These are phyloP conservation scores for Turdus rufiventris DNA, from an alignment of 2,113 vertebrate genomes.

Conservation along the genomic window DNA sequence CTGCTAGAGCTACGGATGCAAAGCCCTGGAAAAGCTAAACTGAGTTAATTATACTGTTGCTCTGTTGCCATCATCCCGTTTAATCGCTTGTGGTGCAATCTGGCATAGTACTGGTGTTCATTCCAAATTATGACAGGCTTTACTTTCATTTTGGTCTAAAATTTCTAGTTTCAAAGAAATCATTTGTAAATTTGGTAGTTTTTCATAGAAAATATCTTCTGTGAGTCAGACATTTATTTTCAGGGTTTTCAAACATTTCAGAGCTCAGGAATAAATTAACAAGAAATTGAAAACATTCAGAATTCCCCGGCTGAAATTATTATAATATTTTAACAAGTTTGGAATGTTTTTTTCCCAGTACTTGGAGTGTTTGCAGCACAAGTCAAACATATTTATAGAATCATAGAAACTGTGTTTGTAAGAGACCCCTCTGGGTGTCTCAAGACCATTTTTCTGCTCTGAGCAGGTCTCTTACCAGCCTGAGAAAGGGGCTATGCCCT, in stretches of 20 bases:
- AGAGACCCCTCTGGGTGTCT: background rate
- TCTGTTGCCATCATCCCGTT: background rate
- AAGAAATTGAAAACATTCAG: background rate
- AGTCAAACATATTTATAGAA: background rate
- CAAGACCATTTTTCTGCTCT: background rate
- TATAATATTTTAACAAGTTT: constrained; percentile 1
- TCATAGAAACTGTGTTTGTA: background rate
- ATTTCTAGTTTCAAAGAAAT: background rate
- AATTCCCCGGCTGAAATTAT: background rate
- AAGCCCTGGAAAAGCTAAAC: background rate
- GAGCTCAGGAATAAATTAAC: constrained; percentile 16
- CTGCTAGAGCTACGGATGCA: background rate
- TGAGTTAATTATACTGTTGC: background rate
- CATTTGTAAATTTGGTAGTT: background rate
- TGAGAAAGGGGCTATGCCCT: background rate
- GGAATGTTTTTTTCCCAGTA: background rate
- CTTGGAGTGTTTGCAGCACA: background rate
- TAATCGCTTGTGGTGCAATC: background rate
- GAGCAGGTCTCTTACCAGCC: background rate
- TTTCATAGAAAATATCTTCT: background rate
- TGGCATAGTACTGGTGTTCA: background rate
- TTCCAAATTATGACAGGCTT: background rate
- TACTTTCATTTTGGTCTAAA: constrained; percentile 8
- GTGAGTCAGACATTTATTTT: background rate
- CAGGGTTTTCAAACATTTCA: constrained; percentile 27